Percentiles rank a stretch among this genome's conserved stretches.
Evolutionary conservation across 2,888 invertebrate genomes (phyloP).

Genomic region (Caenorhabditis parvicauda): DNA sequence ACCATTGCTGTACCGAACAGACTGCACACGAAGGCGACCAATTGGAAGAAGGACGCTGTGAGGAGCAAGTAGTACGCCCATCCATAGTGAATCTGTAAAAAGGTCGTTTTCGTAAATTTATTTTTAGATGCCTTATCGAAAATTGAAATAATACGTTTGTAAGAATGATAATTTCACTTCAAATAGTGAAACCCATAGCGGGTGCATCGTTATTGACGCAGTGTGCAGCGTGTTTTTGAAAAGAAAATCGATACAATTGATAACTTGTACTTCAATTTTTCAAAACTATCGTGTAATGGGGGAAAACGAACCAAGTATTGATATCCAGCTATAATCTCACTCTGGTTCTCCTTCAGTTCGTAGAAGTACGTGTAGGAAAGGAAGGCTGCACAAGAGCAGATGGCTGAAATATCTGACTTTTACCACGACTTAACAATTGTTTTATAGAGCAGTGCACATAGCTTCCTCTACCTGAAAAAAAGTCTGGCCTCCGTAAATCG

Average conservation of each 20-base stretch:
- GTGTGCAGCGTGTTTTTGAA: not conserved
- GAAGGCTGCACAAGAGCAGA: conserved; percentile 35
- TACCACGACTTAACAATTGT: too few species aligned
- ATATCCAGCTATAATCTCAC: conserved; percentile 32
- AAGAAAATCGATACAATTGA: conserved; percentile 1
- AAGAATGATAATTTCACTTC: not conserved
- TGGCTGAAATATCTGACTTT: conserved; percentile 23
- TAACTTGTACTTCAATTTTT: conserved; percentile 1
- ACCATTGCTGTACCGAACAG: conserved; percentile 32
- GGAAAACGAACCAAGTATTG: conserved; percentile 8
- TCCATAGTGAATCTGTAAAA: conserved; percentile 42
- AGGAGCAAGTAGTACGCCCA: conserved; percentile 46
- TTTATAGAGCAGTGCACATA: not conserved
- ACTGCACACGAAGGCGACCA: conserved; percentile 26
- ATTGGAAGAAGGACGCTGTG: conserved; percentile 21
- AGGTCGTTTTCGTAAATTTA: not conserved
- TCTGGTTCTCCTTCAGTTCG: conserved; percentile 43
- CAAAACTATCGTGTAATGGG: not conserved
- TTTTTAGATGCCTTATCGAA: not conserved
- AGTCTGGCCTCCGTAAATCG: too few species aligned
- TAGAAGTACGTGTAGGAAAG: conserved; percentile 40
- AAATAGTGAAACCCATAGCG: not conserved
- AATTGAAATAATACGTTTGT: not conserved
- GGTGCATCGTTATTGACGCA: not conserved
- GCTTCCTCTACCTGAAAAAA: not conserved